Evolutionary conservation across 2,888 invertebrate species (phyloP), one percentile per base, ranked within the genome.

Genomic region (Hoplodrina ambigua): DNA sequence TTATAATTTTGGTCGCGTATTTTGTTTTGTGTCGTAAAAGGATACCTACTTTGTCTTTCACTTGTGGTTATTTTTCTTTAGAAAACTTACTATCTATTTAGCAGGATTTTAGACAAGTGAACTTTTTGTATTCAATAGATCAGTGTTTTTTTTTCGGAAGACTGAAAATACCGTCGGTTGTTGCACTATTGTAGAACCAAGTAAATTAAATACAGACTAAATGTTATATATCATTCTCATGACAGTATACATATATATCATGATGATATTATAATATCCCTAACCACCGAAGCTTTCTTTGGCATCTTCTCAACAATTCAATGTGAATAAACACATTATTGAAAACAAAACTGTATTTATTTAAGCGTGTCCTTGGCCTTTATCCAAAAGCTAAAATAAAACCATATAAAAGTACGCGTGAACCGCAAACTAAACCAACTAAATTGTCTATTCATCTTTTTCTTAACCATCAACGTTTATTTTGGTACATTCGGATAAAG

Each of bases 331-430:
- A 54, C 30, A 49, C 20, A 58, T 66, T 33, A 50, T 25, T 59
- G n/a, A 59, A 44, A 50, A 37, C 4, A 17, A 37, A 56, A 56
- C 11, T 15, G 20, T 54, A 19, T 46, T 55, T 50, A 37, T 33
- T 59, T 11, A 46, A n/a, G 50, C n/a, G 0, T 59, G 33, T 56
- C 3, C 50, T 60, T 67, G 55, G 59, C 46, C 8, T 56, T 56
- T 19, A 10, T 20, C 75, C 30, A 68, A 68, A 59, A 54, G 0
- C 30, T 50, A 6, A 74, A 74, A 52, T 60, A 73, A 74, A 75
- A 52, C 11, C 46, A 73, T 50, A 50, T 50, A 50, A 60, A 56
- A 60, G n/a, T 33, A 53, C 25, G 37, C 33, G n/a, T 19, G 52
- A 25, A 50, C 58, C 20, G 37, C 19, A 53, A 57, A 55, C 30